These are phyloP conservation scores for Automeris io DNA, from an alignment of 2,888 invertebrate genomes.

Conservation along the genomic window DNA sequence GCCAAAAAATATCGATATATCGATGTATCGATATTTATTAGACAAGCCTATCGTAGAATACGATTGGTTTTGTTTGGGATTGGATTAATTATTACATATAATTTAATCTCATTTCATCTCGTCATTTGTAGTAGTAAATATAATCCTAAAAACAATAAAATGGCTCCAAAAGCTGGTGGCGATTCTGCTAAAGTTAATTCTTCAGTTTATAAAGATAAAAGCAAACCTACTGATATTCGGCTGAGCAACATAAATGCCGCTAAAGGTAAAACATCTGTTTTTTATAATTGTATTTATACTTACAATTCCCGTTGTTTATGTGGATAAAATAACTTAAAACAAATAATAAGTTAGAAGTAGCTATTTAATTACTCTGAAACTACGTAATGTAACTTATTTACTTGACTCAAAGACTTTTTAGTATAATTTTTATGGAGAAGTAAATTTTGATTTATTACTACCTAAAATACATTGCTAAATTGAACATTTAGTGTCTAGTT, in stretches of 20 bases:
- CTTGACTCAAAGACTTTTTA: too few species aligned
- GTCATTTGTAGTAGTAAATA: not conserved
- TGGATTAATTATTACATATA: too few species aligned
- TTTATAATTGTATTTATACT: conserved; percentile 8
- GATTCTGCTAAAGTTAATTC: conserved; percentile 66
- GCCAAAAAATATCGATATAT: too few species aligned
- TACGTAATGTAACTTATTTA: too few species aligned
- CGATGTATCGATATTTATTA: too few species aligned
- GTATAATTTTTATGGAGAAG: too few species aligned
- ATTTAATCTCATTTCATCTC: not conserved
- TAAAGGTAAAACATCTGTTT: conserved; percentile 84
- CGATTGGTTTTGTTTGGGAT: too few species aligned
- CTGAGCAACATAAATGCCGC: conserved; percentile 98
- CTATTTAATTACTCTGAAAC: too few species aligned
- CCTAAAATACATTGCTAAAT: too few species aligned
- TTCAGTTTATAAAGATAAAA: conserved; percentile 90
- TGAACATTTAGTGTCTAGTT: too few species aligned
- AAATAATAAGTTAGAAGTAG: not conserved
- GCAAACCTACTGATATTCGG: conserved; percentile 96
- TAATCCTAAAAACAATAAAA: conserved; percentile 18
- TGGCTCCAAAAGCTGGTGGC: conserved; percentile 71
- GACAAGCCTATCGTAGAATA: too few species aligned
- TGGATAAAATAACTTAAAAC: not conserved
- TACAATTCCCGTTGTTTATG: not conserved
- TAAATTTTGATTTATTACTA: too few species aligned